phyloP scores from a whole-genome alignment of 2,113 vertebrate genomes.

The Serilophus lunatus region DNA sequence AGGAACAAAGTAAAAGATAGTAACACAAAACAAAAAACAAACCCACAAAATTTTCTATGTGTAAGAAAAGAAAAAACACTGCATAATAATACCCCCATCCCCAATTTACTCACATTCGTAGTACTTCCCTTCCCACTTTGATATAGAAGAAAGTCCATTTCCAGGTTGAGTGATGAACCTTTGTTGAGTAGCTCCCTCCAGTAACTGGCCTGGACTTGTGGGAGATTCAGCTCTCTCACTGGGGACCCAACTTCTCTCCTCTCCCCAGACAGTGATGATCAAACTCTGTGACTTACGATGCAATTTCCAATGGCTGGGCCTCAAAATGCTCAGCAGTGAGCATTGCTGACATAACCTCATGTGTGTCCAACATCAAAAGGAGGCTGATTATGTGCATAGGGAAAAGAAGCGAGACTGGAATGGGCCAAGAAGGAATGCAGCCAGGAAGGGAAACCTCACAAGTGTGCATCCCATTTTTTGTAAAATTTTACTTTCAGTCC shows the following conservation, averaged over 20 bases:
- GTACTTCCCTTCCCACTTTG: conserved; percentile 9
- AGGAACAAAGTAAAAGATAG: background rate
- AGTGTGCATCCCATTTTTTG: background rate
- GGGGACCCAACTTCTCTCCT: background rate
- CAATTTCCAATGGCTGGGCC: background rate
- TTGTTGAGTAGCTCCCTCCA: background rate
- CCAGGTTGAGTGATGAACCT: background rate
- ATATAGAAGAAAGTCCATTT: background rate
- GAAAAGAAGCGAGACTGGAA: background rate
- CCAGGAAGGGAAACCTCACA: background rate
- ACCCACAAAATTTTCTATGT: background rate
- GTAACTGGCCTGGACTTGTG: background rate
- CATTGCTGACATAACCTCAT: background rate
- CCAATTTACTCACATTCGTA: conserved; percentile 24
- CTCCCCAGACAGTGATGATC: background rate
- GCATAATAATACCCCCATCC: background rate
- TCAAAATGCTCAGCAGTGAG: background rate
- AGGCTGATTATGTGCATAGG: background rate
- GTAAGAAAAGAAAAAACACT: background rate
- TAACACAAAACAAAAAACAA: background rate
- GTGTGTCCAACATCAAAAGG: background rate
- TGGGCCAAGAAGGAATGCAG: background rate
- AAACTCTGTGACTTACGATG: background rate
- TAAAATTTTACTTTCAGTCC: background rate
- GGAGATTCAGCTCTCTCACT: background rate